Evolutionary conservation across 2,113 vertebrate genomes (phyloP).

Genomic region (Manacus vitellinus): DNA sequence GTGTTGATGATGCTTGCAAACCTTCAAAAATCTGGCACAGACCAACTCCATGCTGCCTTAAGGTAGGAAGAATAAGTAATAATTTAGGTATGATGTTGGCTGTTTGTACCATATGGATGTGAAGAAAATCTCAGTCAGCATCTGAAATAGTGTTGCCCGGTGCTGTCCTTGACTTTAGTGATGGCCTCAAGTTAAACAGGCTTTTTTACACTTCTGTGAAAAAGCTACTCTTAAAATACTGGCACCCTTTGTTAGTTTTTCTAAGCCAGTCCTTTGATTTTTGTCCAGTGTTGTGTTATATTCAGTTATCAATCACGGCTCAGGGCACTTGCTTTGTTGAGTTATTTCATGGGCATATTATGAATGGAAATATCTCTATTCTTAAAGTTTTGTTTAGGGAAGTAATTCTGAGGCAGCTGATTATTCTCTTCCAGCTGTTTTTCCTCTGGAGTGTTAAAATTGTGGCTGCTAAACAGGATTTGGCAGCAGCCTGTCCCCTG

Average conservation of each 20-base stretch:
- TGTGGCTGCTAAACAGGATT: neutral
- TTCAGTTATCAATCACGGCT: neutral
- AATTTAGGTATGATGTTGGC: neutral
- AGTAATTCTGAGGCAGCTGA: neutral
- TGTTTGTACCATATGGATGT: neutral
- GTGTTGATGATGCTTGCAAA: neutral
- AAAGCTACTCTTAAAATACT: neutral
- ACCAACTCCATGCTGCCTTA: neutral
- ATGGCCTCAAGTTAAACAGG: neutral
- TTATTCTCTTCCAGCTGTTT: neutral
- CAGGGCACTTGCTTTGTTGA: neutral
- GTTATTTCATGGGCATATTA: neutral
- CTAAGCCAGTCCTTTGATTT: neutral
- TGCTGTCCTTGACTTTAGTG: neutral
- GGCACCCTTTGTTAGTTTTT: neutral
- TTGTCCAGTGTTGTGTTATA: neutral
- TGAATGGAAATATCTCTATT: neutral
- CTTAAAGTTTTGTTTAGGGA: neutral
- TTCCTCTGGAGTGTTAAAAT: neutral
- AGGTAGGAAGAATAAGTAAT: neutral
- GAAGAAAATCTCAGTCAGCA: neutral
- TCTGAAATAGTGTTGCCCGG: neutral
- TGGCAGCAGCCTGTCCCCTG: neutral
- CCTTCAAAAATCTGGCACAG: neutral
- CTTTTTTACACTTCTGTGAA: neutral